These are phyloP conservation scores for Cyprinodon diabolis DNA, from an alignment of 2,797 vertebrate species.

Conservation along the genomic window DNA sequence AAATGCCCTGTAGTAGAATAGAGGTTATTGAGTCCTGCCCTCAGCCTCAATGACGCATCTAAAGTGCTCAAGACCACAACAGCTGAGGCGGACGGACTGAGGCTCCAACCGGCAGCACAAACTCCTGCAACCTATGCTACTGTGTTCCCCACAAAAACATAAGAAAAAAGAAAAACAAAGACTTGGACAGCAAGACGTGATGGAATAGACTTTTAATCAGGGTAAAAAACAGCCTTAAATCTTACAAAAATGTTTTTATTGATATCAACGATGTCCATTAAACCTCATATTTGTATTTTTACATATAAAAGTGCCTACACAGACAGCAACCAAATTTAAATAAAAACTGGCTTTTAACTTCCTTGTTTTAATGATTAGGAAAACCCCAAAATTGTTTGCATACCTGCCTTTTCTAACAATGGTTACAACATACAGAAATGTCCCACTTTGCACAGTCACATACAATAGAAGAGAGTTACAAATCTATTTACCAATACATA, in stretches of 20 bases:
- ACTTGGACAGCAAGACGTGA: not conserved
- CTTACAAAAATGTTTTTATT: conserved; percentile 44
- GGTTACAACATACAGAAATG: conserved; percentile 6
- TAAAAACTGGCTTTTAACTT: conserved; percentile 12
- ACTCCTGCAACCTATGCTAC: no score
- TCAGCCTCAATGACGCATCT: no score
- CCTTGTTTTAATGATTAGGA: conserved; percentile 13
- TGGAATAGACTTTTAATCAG: conserved; percentile 6
- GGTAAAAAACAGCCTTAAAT: conserved; percentile 12
- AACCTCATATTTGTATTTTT: conserved; percentile 14
- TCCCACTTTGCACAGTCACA: not conserved
- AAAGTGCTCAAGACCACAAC: no score
- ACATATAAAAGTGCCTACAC: conserved; percentile 6
- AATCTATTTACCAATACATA: conserved; percentile 12
- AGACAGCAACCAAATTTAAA: conserved; percentile 28
- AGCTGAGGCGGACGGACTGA: no score
- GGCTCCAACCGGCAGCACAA: no score
- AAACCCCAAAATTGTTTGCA: not conserved
- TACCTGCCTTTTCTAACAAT: conserved; percentile 23
- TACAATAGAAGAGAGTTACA: conserved; percentile 26
- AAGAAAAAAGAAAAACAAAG: conserved; percentile 2
- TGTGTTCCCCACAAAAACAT: not conserved
- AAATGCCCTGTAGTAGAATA: no score
- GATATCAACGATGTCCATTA: conserved; percentile 31
- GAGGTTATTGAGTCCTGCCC: no score